Evolutionary conservation across 2,888 invertebrate genomes (phyloP), one percentile per base, ranked within the genome.

Genomic region (Drosophila trichaetosa): DNA sequence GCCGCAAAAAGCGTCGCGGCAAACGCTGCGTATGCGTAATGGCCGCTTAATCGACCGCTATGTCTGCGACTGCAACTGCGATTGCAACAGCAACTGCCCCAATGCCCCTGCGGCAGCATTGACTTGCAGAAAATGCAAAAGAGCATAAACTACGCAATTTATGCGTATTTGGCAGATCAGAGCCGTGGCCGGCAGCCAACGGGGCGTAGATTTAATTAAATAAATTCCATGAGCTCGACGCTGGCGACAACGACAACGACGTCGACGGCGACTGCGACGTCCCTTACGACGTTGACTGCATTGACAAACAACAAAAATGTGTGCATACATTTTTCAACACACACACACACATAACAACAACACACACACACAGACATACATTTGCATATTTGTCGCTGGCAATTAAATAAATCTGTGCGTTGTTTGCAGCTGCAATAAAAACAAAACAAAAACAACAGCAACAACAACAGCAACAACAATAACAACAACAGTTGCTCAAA

Each of bases 371-470:
- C 88, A 85, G 62, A 59, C 58, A 78, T 78, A 76, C 69, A 79
- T 83, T 80, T 79, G 78, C 80, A 71, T 63, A 64, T 76, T 69
- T 67, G 54, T 69, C 40, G 67, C n/a, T 29, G 61, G 72, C 80
- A 90, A 88, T 90, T 90, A 85, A 90, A 90, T 90, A 90, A 90
- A 90, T 90, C 85, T 88, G 78, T 64, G 69, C 58, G 87, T 83
- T 89, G 85, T 87, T 90, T 89, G 79, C 63, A 52, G 54, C 76
- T 33, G 34, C 62, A 66, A 29, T 61, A 53, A 31, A 51, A 59
- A 16, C 51, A 57, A 46, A 36, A 42, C 42, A 63, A 62, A 33
- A 53, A 29, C 65, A 57, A 46, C 34, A 48, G 38, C 38, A 42
- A 42, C 48, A 66, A 62, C 42, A 54, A 24, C 53, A 24, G 2